phyloP scores from a whole-genome alignment of 2,113 vertebrate genomes.

The Mixornis gularis region DNA sequence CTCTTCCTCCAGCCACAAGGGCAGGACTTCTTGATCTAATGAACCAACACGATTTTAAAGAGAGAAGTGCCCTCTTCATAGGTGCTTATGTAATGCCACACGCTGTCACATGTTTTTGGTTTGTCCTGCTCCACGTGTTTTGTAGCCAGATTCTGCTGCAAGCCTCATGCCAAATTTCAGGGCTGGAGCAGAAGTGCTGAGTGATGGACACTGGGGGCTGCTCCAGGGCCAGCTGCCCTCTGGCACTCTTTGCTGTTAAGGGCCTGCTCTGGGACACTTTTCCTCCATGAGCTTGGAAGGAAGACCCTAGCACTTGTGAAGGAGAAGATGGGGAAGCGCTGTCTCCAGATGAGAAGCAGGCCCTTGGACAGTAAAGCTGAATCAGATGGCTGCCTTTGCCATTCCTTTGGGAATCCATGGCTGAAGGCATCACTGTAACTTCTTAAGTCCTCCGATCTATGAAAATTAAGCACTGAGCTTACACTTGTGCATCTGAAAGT shows the following conservation, averaged over 20 bases:
- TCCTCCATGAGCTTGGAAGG: neutral
- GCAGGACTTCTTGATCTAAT: neutral
- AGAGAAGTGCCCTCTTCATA: neutral
- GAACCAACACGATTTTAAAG: neutral
- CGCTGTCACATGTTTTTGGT: neutral
- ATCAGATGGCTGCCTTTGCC: neutral
- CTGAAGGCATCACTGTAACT: neutral
- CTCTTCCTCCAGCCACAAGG: neutral
- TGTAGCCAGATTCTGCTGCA: neutral
- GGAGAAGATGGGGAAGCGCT: neutral
- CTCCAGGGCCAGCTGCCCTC: neutral
- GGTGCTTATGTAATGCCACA: neutral
- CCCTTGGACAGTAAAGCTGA: neutral
- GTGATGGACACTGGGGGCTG: neutral
- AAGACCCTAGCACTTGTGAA: neutral
- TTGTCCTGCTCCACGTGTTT: neutral
- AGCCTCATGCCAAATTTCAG: neutral
- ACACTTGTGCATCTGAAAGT: neutral
- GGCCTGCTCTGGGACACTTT: neutral
- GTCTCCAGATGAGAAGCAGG: neutral
- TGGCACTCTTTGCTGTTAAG: neutral
- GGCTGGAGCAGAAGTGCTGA: neutral
- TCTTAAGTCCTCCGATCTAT: neutral
- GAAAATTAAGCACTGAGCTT: neutral
- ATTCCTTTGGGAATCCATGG: neutral